A percentile compares a stretch with the other conserved stretches of the same genome.
Conservation (phyloP, 2,888 invertebrate species). For the Megamerina dolium region DNA sequence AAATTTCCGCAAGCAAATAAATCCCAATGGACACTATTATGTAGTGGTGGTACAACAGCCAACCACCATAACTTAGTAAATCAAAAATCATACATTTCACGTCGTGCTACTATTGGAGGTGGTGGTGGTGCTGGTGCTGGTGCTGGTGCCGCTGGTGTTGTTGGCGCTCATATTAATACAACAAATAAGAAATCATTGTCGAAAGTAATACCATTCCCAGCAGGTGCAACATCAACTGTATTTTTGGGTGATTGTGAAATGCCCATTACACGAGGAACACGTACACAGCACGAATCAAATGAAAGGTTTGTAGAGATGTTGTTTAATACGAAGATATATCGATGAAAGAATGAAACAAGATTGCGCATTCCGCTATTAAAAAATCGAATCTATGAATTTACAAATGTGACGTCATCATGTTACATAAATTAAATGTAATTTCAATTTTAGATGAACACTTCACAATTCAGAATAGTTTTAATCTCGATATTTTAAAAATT, state of each 20-base stretch:
- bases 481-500: too few species aligned
- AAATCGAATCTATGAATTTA: too few species aligned
- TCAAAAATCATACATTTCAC: constrained; percentile 10
- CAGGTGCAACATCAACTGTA: constrained; percentile 34
- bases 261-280: constrained; percentile 33
- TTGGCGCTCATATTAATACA: not conserved
- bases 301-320: too few species aligned
- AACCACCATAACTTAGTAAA: not conserved
- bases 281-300: too few species aligned
- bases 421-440: too few species aligned
- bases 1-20: constrained; percentile 2
- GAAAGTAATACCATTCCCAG: constrained; percentile 28
- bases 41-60: constrained; percentile 27
- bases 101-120: not conserved
- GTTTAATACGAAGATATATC: too few species aligned
- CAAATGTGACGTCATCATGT: too few species aligned
- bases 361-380: too few species aligned
- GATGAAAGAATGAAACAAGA: too few species aligned
- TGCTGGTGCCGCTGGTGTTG: not conserved
- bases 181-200: constrained; percentile 12
- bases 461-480: too few species aligned
- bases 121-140: not conserved
- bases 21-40: constrained; percentile 35
- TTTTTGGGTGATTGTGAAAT: constrained; percentile 41
- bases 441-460: too few species aligned